Evolutionary conservation across 64 coral and sea anemone species (phyloP), one percentile per base, ranked within the genome.

Genomic region (Stylophora pistillata): DNA sequence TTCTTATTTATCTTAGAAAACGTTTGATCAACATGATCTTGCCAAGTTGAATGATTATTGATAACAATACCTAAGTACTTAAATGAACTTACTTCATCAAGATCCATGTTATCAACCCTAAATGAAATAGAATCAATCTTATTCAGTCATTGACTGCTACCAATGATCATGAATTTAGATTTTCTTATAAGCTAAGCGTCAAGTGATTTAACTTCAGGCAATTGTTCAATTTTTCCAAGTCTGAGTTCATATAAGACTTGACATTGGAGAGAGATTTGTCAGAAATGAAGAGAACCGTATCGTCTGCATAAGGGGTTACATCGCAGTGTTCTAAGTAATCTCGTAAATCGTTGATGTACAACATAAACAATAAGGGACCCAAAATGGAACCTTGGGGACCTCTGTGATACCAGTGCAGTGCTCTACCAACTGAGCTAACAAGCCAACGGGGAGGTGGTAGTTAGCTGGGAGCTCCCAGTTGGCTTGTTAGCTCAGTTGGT

Each of bases 261-360:
- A 88, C 77, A 77, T 88, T 88, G 86, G 62, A 57, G 72, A 88
- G 74, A 88, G 86, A 88, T 58, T 88, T 76, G 21, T 88, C 74
- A 88, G 86, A 88, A 77, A 78, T 88, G 17, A 88, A 88, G 11
- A 88, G 86, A 78, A 88, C 86, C 25, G 86, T 88, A 88, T 88
- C 86, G 77, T 88, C 86, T 88, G 86, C 72, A 88, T 88, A 88
- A 76, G 74, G 84, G 72, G 84, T 86, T 72, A 86, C 84, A 69
- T 87, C 85, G 73, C 85, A 74, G 85, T 87, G 70, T 55, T 87
- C 85, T 69, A 87, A 87, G 85, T 87, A 56, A 73, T 59, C 58
- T 59, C 12, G 58, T 59, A 59, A 59, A 59, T 59, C 58, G 58
- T 59, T 59, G 58, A 59, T 59, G 58, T 59, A 59, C 58, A n/a